Evolutionary conservation across 2,888 invertebrate genomes (phyloP), one percentile per base, ranked within the genome.

Genomic region (Hoplodrina blanda): DNA sequence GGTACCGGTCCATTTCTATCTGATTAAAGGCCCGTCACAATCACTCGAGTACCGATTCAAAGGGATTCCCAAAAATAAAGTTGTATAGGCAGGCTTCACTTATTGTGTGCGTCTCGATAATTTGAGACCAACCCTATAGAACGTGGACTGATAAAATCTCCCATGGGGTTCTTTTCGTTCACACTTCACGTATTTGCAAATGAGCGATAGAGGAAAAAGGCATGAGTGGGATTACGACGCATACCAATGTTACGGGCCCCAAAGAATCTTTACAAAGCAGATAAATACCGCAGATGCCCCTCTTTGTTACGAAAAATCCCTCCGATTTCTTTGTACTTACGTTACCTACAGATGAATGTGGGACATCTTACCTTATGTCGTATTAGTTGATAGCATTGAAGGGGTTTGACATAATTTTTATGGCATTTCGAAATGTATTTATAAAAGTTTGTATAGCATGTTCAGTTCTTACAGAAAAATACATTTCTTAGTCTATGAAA

Each of bases 261-360:
- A 33, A 73, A 81, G 81, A 86, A 84, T 83, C 83, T 83, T 82
- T 85, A 87, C 89, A 88, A 89, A 89, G 88, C 87, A 88, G 86
- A 89, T 89, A 89, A 88, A 90, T 89, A 87, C 87, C 87, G 77
- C 81, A 85, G 84, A 90, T 87, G 86, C 82, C 82, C 81, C 80
- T 77, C 88, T 90, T 90, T 90, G 89, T 88, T 81, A 87, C 82
- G 86, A 84, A 80, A 88, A 84, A 88, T 85, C 81, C 77, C 78
- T 76, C 75, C 76, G 78, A 86, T 89, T 86, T 88, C 84, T 88
- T 87, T 88, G 84, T 86, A 76, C 46, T 11, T 46, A 46, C 75
- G 53, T 54, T 78, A 62, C n/a, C 60, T 67, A 52, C 55, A 61
- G 57, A 69, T 76, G 60, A 79, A 76, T 74, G 66, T 69, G 62